Base-by-base conservation (phyloP, 2,888 invertebrate genomes). In the Toxonevra muliebris region DNA sequence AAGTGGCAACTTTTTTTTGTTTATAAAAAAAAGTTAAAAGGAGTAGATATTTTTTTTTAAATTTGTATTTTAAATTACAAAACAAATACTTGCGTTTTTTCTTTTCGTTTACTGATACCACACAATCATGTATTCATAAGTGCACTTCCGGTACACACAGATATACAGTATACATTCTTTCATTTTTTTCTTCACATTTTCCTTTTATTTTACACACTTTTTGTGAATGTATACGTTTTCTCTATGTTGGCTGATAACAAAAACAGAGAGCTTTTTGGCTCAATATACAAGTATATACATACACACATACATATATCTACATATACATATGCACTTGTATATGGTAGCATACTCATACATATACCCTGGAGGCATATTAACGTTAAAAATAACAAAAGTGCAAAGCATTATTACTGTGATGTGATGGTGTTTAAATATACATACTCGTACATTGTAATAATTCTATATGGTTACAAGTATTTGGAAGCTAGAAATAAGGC, bases 51-150 rank as follows among this genome's bases (percentile, higher is more conserved):
- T 30, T 30, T 30, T 30, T 30, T 7, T 30, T 13, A 3, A 48
- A 48, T 48, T 48, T 12, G 9, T 20, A 20, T 57, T 57, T 40
- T 20, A 40, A 12, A 19, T 4, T 12, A 54, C 41, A 42, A 59
- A 15, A 17, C 17, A 53, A 53, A 53, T 11, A 17, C 12, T 17
- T 15, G 19, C 66, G 40, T 41, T 60, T 30, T 65, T 57, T 65
- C 48, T 45, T 43, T 61, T 65, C 11, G 41, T 63, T 54, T 53
- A 15, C 30, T 30, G 30, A 30, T 2, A 57, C 52, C 43, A 12
- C 60, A 45, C 41, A 42, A 54, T 60, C 40, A 48, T 66, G 54
- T 60, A 61, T 66, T 60, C 60, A 43, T 66, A 60, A 60, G 61
- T 61, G 66, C 61, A 54, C 54, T 63, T 63, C 63, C 63, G 63